Evolutionary conservation across 1,140 invertebrate species (phyloP).

Genomic region (Aphelinus certus): DNA sequence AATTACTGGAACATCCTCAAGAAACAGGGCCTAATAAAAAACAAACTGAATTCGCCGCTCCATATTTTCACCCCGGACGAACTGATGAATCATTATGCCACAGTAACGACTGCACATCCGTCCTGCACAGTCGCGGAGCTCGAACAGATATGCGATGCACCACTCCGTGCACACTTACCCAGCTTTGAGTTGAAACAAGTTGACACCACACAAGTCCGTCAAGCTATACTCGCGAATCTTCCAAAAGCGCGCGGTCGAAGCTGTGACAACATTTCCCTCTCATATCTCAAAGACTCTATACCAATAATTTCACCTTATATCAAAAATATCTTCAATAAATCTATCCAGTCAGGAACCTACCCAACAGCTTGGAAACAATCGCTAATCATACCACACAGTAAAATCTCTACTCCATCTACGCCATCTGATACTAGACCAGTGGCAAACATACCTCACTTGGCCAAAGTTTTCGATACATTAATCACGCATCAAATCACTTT

Average conservation of each 20-base stretch:
- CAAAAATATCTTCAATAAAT: not conserved
- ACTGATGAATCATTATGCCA: not conserved
- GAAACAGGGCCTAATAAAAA: not conserved
- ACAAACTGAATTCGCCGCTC: not conserved
- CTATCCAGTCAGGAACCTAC: not conserved
- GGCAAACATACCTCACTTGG: constrained; percentile 12
- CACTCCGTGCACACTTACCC: too few relatives aligned
- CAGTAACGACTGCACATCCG: not conserved
- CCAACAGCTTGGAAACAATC: not conserved
- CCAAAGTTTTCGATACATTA: constrained; percentile 4
- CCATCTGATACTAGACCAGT: not conserved
- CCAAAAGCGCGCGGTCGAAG: not conserved
- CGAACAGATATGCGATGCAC: not conserved
- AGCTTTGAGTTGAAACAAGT: too few relatives aligned
- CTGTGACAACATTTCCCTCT: not conserved
- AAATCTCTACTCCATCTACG: not conserved
- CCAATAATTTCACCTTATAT: not conserved
- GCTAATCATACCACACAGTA: not conserved
- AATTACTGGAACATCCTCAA: not conserved
- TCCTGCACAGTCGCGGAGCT: not conserved
- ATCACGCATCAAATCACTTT: not conserved
- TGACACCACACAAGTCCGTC: too few relatives aligned
- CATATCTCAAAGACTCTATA: not conserved
- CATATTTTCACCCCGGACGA: not conserved
- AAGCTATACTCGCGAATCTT: too few relatives aligned